These are phyloP conservation scores for Onthophagus sagittarius DNA, from an alignment of 2,888 invertebrate genomes.

Conservation along the genomic window DNA sequence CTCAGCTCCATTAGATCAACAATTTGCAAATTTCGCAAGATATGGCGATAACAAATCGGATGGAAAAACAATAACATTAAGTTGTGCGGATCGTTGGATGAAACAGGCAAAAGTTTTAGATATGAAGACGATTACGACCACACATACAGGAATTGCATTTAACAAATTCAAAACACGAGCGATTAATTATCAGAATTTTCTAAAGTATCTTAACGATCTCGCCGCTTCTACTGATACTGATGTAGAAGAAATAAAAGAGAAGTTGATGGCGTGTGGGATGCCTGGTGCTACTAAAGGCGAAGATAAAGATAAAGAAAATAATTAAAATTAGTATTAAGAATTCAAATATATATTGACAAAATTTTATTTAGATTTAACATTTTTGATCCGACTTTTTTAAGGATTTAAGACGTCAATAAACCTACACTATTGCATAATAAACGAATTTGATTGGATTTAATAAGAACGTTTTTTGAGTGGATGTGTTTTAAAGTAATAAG, in stretches of 20 bases:
- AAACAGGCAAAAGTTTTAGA: constrained; percentile 78
- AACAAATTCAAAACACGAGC: constrained; percentile 58
- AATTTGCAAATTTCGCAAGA: constrained; percentile 76
- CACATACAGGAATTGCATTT: constrained; percentile 86
- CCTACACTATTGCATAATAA: neutral
- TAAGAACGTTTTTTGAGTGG: too few species aligned
- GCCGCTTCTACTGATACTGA: constrained; percentile 75
- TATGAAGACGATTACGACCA: constrained; percentile 76
- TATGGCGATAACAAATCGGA: constrained; percentile 85
- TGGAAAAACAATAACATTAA: constrained; percentile 80
- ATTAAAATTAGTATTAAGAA: neutral
- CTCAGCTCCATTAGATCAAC: constrained; percentile 17
- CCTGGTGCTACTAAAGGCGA: constrained; percentile 54
- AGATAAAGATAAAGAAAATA: neutral
- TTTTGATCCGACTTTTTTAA: neutral
- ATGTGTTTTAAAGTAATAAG: too few species aligned
- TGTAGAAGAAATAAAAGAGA: constrained; percentile 68
- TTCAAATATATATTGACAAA: neutral
- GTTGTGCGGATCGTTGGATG: constrained; percentile 92
- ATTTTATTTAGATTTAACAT: neutral
- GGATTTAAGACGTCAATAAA: neutral
- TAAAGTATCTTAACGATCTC: constrained; percentile 74
- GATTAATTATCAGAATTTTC: constrained; percentile 36
- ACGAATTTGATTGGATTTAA: too few species aligned
- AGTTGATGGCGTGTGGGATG: constrained; percentile 73